A percentile compares a stretch with the other conserved stretches of the same genome.
These are phyloP conservation scores for Cryptoblepharus egeriae DNA, from an alignment of 2,797 vertebrate species.

Conservation along the genomic window DNA sequence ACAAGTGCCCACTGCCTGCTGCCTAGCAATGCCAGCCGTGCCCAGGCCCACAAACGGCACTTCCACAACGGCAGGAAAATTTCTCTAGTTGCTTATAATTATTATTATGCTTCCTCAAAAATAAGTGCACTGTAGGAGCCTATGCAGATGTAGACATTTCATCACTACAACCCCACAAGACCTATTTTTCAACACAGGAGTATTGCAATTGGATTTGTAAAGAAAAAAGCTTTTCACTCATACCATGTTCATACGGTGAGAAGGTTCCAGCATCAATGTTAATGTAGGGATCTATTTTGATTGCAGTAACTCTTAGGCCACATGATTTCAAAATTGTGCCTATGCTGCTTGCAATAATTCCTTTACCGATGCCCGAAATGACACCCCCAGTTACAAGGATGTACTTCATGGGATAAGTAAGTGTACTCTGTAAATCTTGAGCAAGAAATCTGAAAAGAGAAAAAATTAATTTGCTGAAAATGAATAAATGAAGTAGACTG, in stretches of 20 bases:
- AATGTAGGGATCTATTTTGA: constrained; percentile 85
- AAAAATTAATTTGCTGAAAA: constrained; percentile 13
- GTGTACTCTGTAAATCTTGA: neutral
- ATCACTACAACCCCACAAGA: neutral
- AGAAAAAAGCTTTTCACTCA: constrained; percentile 17
- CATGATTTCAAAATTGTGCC: constrained; percentile 83
- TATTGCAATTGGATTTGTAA: neutral
- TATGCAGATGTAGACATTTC: neutral
- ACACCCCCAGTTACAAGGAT: constrained; percentile 83
- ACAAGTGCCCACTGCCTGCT: no score
- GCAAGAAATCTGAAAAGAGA: constrained; percentile 59
- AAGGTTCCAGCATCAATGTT: constrained; percentile 84
- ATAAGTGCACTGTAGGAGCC: neutral
- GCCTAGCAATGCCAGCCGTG: no score
- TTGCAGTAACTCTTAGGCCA: constrained; percentile 81
- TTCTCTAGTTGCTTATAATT: no score
- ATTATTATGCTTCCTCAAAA: no score
- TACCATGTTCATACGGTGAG: constrained; percentile 84
- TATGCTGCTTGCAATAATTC: constrained; percentile 83
- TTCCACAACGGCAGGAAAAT: no score
- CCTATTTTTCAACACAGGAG: neutral
- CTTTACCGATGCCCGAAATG: constrained; percentile 83
- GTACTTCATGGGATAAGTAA: constrained; percentile 79
- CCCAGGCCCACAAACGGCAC: no score
- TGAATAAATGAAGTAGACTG: neutral